Evolutionary conservation across 1,140 invertebrate species (phyloP), one percentile per base, ranked within the genome.

Genomic region (Hylyphantes graminicola): DNA sequence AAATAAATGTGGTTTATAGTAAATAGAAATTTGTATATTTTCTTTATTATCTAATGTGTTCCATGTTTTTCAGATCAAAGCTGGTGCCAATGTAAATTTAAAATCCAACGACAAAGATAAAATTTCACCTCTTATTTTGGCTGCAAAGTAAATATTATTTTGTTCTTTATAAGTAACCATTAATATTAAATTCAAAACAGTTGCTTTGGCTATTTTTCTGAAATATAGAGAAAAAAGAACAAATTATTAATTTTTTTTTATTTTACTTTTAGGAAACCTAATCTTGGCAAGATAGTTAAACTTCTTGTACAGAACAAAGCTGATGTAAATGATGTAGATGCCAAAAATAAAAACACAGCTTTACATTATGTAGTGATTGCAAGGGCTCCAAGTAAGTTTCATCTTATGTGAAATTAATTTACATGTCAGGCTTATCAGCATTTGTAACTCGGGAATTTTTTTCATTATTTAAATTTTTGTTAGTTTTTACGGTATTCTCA

Each of bases 41-140:
- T 65, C 63, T n/a, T n/a, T 65, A 17, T 19, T 17, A 19, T 65
- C 35, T 55, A 68, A 50, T 9, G 19, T 11, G 0, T 73, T 73
- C 6, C 21, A 35, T 74, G 13, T 50, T 59, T 80, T 85, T 67
- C 75, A 90, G 87, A 78, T 90, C 6, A 86, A 88, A 82, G 86
- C 87, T 67, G 89, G 89, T 70, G 89, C 90, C 19, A 88, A 89
- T 87, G 86, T 89, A 15, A 90, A 90, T 86, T 84, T 88, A 21
- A 85, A 83, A 35, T 88, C 88, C 21, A 85, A 77, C 55, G 85
- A 85, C 57, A 86, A 87, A 68, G 65, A 74, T n/a, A 86, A 86
- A 74, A 54, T 79, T 67, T 75, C 86, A 17, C 85, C 89, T 19
- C 87, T 89, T 15, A 55, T 90, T 57, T 65, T 87, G 12, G 88